These are phyloP conservation scores for Chironex yamaguchii DNA, from an alignment of 30 jellyfish, hydroid and myxozoan species.

Conservation along the genomic window DNA sequence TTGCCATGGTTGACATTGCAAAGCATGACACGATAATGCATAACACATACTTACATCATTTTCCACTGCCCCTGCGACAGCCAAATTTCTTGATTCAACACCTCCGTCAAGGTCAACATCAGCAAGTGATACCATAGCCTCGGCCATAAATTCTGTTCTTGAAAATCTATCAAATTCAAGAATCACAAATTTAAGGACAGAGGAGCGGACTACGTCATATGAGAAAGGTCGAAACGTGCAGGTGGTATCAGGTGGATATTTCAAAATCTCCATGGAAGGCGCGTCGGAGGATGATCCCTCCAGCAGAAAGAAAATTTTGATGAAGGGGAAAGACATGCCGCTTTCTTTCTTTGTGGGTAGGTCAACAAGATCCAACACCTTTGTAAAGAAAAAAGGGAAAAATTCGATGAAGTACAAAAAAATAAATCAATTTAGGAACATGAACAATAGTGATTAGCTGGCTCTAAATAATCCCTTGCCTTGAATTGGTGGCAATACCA, in stretches of 20 bases:
- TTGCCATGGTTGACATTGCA: too few species aligned
- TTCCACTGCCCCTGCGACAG: conserved; percentile 48
- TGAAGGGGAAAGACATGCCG: conserved; percentile 92
- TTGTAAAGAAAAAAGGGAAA: background rate
- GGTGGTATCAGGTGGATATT: conserved; percentile 75
- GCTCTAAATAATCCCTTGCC: too few species aligned
- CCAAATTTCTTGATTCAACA: conserved; percentile 67
- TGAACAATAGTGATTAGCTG: too few species aligned
- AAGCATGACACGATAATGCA: too few species aligned
- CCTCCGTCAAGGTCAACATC: conserved; percentile 81
- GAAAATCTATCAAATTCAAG: conserved; percentile 92
- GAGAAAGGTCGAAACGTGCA: conserved; percentile 76
- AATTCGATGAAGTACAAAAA: background rate
- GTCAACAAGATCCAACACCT: conserved; percentile 85
- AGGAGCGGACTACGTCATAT: conserved; percentile 48
- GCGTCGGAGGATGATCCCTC: conserved; percentile 57
- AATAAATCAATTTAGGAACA: too few species aligned
- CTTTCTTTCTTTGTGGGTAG: conserved; percentile 85
- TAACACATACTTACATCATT: background rate
- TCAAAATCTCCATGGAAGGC: conserved; percentile 74
- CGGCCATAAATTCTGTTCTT: conserved; percentile 94
- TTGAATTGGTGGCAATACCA: too few species aligned
- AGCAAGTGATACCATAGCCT: conserved; percentile 68
- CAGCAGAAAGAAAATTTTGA: conserved; percentile 68
- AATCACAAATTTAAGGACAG: conserved; percentile 75